These are phyloP conservation scores for Dascyllus trimaculatus DNA, from an alignment of 2,113 vertebrate genomes.

Conservation along the genomic window DNA sequence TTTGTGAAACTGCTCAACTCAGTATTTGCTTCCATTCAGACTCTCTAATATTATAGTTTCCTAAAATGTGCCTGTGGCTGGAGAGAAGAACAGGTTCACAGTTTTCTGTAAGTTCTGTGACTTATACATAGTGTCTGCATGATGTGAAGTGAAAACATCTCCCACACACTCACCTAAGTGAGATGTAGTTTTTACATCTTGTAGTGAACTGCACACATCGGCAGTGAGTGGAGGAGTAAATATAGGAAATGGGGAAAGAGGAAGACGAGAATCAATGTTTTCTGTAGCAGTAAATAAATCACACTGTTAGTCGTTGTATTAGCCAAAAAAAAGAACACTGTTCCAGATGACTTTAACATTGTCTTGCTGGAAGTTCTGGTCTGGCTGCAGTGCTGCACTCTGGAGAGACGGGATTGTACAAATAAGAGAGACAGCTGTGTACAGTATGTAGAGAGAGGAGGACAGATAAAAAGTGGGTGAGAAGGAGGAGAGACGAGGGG, in stretches of 20 bases:
- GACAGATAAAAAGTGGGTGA: constrained; percentile 46
- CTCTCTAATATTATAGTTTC: neutral
- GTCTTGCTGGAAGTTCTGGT: neutral
- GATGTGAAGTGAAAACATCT: constrained; percentile 13
- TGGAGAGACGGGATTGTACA: neutral
- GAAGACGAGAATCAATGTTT: too few relatives aligned
- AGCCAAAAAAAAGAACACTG: too few relatives aligned
- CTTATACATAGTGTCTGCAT: neutral
- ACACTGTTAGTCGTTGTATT: too few relatives aligned
- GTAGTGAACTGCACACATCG: neutral
- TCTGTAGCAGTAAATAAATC: too few relatives aligned
- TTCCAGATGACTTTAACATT: constrained; percentile 3
- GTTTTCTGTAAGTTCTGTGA: neutral
- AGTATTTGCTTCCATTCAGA: neutral
- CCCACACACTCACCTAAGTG: constrained; percentile 1
- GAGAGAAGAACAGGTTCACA: neutral
- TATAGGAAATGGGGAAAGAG: neutral
- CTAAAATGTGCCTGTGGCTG: neutral
- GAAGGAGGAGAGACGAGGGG: constrained; percentile 4
- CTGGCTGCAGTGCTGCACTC: neutral
- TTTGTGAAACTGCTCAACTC: neutral
- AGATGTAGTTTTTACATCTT: constrained; percentile 25
- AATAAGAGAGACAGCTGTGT: neutral
- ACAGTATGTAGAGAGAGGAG: constrained; percentile 18
- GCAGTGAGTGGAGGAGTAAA: constrained; percentile 20